A percentile compares a stretch with the other conserved stretches of the same genome.
phyloP scores from a whole-genome alignment of 2,113 vertebrate genomes.

The Siphamia tubifer region DNA sequence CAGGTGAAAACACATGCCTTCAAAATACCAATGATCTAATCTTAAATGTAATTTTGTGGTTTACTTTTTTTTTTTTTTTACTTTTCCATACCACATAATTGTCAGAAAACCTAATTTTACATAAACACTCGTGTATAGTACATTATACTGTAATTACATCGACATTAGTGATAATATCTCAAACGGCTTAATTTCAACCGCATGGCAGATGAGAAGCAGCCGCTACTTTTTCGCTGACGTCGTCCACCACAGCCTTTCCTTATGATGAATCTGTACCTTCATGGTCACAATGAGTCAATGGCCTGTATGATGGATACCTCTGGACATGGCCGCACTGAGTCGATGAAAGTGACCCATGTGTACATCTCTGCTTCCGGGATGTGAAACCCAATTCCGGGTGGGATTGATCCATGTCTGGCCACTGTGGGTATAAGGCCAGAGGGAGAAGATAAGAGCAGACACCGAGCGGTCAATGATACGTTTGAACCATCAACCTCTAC shows the following conservation, averaged over 20 bases:
- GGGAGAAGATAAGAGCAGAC: constrained; percentile 71
- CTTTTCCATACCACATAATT: not conserved
- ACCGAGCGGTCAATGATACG: constrained; percentile 60
- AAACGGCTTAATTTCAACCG: constrained; percentile 25
- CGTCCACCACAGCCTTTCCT: constrained; percentile 23
- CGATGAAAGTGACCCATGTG: constrained; percentile 73
- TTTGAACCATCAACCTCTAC: constrained; percentile 64
- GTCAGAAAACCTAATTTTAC: not conserved
- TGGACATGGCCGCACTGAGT: constrained; percentile 53
- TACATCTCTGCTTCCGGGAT: constrained; percentile 72
- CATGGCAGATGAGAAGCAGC: constrained; percentile 7
- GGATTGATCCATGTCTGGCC: constrained; percentile 76
- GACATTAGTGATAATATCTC: constrained; percentile 9
- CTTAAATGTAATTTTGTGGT: not conserved
- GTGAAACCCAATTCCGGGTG: constrained; percentile 72
- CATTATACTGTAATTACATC: not conserved
- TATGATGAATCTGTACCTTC: constrained; percentile 54
- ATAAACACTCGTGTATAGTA: too few species aligned
- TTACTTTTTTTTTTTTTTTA: not conserved
- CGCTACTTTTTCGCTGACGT: constrained; percentile 18
- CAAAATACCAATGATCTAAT: not conserved
- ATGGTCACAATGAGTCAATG: constrained; percentile 62
- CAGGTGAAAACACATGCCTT: too few species aligned
- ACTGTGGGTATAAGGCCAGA: constrained; percentile 52
- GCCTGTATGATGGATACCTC: constrained; percentile 53